phyloP scores from a whole-genome alignment of 2,113 vertebrate species.

The Apaloderma vittatum region DNA sequence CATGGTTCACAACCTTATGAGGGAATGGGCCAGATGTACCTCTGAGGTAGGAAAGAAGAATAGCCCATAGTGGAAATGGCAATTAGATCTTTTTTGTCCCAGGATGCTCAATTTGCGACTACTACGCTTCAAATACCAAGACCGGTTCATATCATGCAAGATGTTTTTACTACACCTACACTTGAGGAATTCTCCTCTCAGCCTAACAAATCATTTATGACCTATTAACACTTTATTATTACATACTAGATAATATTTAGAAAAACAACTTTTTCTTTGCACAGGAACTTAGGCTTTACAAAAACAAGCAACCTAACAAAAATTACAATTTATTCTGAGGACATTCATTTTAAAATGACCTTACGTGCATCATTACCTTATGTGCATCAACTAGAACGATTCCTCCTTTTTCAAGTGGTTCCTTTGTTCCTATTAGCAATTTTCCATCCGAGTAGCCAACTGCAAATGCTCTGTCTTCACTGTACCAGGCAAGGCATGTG shows the following conservation, averaged over 20 bases:
- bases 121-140: not conserved
- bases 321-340: not conserved
- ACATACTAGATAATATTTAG: not conserved
- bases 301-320: not conserved
- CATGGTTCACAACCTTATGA: not conserved
- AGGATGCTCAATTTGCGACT: not conserved
- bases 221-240: not conserved
- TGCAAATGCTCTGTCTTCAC: slow-evolving; percentile 93
- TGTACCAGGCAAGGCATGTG: slow-evolving; percentile 95
- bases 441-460: slow-evolving; percentile 96
- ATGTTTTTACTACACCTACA: not conserved
- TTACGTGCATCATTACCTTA: slow-evolving; percentile 89
- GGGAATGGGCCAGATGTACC: not conserved
- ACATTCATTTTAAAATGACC: not conserved
- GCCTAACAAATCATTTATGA: not conserved
- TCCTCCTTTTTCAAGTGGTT: slow-evolving; percentile 90
- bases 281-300: not conserved
- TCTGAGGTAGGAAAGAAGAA: not conserved
- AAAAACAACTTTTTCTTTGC: not conserved
- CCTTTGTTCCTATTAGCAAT: slow-evolving; percentile 90
- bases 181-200: not conserved
- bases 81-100: not conserved
- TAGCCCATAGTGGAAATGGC: not conserved
- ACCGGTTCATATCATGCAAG: not conserved
- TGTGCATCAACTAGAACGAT: slow-evolving; percentile 93